Evolutionary conservation across 2,888 invertebrate genomes (phyloP), one percentile per base, ranked within the genome.

Genomic region (Temnothorax ravouxi): DNA sequence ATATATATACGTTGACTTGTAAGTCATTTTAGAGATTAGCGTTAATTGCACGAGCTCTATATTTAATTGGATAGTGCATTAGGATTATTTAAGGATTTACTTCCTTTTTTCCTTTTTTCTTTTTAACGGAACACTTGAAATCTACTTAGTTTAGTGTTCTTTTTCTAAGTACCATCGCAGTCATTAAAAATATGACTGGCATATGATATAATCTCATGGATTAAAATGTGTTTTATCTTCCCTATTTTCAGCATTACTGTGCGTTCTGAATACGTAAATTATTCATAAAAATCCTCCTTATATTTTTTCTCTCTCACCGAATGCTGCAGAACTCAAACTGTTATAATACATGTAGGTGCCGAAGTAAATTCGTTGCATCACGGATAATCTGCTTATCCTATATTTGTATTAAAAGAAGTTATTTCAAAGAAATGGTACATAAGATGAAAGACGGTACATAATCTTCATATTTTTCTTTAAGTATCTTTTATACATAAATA

Each of bases 21-120:
- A 15, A 29, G 41, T 13, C 18, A 44, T 18, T 79, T 9, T 44
- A 3, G 25, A 25, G 25, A 80, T 80, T 72, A 72, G 13, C 11
- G 34, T 79, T 71, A 59, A 50, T 72, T 71, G 47, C 38, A 13
- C 54, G 18, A 47, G 13, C 21, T 71, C 21, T 47, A 25, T 38
- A 38, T 71, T 54, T 69, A 79, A 72, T 61, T 72, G 38, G 64
- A 34, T 41, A 29, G n/a, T n/a, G 41, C 41, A 11, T 25, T 67
- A 47, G 47, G 66, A 47, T 67, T 67, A 67, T 29, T 67, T 67
- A 29, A 66, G 66, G 18, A 18, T 34, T 62, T 74, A 4, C 50
- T 29, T 25, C 11, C 5, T 18, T 13, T 29, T 18, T 21, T 3
- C 18, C 34, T 11, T 64, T 29, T 54, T 34, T 15, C 8, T 34